Evolutionary conservation across 2,113 vertebrate species (phyloP).

Genomic region (Rhipidura dahli): DNA sequence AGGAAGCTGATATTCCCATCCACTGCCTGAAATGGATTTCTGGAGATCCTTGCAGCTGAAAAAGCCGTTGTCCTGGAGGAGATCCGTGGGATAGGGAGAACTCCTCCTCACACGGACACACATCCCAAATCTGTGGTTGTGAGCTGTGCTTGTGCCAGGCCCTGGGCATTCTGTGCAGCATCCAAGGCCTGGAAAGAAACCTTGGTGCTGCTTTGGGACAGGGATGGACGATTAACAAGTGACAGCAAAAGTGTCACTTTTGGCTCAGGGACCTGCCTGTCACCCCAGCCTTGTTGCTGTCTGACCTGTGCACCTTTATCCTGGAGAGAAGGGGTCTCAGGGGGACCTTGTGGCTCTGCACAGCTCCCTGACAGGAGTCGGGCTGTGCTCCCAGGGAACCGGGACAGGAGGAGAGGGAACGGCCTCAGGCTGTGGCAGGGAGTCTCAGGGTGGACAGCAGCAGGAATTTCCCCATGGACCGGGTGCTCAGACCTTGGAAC

Average conservation of each 20-base stretch:
- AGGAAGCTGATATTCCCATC: neutral
- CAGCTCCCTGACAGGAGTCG: neutral
- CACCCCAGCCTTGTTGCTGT: neutral
- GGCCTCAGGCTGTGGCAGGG: neutral
- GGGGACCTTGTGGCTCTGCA: neutral
- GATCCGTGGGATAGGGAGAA: neutral
- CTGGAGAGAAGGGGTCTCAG: neutral
- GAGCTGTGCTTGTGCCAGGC: neutral
- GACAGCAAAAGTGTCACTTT: neutral
- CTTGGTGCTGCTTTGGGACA: neutral
- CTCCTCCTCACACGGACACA: fast-evolving
- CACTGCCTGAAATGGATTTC: neutral
- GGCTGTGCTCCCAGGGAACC: neutral
- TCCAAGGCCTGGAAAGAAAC: neutral
- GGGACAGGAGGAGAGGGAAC: neutral
- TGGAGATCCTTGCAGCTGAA: neutral
- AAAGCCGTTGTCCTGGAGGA: neutral
- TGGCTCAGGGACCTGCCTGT: neutral
- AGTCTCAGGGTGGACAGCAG: fast-evolving
- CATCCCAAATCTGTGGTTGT: neutral
- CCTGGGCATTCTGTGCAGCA: neutral
- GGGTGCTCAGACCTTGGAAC: fast-evolving
- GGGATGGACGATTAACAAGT: neutral
- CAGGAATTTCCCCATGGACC: neutral
- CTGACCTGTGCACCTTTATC: neutral